A percentile compares a stretch with the other conserved stretches of the same genome.
phyloP scores from a whole-genome alignment of 2,888 invertebrate genomes.

The Argyra leucocephala region DNA sequence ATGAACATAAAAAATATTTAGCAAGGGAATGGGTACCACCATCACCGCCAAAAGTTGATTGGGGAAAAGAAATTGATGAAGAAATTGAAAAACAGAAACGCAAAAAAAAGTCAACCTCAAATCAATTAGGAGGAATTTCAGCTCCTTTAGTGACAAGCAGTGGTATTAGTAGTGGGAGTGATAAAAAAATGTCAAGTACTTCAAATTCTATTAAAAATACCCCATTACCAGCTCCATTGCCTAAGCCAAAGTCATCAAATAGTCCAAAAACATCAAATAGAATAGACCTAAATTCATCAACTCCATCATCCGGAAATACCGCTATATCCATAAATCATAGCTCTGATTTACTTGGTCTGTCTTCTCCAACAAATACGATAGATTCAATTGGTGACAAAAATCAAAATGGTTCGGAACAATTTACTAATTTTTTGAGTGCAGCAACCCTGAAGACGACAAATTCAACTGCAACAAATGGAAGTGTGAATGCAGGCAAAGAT shows the following conservation, averaged over 20 bases:
- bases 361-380: slow-evolving; percentile 46
- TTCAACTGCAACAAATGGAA: slow-evolving; percentile 25
- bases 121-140: slow-evolving; percentile 29
- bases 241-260: slow-evolving; percentile 45
- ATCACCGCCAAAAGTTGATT: slow-evolving; percentile 70
- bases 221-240: slow-evolving; percentile 38
- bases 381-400: slow-evolving; percentile 12
- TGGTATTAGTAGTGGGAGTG: slow-evolving; percentile 15
- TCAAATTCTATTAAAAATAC: slow-evolving; percentile 24
- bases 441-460: slow-evolving; percentile 17
- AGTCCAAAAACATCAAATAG: slow-evolving; percentile 47
- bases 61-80: slow-evolving; percentile 82
- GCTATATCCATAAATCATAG: slow-evolving; percentile 26
- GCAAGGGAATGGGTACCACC: slow-evolving; percentile 96
- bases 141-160: slow-evolving; percentile 22
- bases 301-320: slow-evolving; percentile 20
- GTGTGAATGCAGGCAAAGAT: slow-evolving; percentile 31
- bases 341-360: slow-evolving; percentile 40
- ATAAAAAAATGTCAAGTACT: slow-evolving; percentile 24
- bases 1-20: slow-evolving; percentile 97
- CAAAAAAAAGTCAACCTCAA: slow-evolving; percentile 62
- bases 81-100: slow-evolving; percentile 73
- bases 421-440: slow-evolving; percentile 41
- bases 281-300: slow-evolving; percentile 27
- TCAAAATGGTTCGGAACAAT: slow-evolving; percentile 28